phyloP scores from a whole-genome alignment of 2,888 invertebrate genomes.

The Oxyteleia sp. region DNA sequence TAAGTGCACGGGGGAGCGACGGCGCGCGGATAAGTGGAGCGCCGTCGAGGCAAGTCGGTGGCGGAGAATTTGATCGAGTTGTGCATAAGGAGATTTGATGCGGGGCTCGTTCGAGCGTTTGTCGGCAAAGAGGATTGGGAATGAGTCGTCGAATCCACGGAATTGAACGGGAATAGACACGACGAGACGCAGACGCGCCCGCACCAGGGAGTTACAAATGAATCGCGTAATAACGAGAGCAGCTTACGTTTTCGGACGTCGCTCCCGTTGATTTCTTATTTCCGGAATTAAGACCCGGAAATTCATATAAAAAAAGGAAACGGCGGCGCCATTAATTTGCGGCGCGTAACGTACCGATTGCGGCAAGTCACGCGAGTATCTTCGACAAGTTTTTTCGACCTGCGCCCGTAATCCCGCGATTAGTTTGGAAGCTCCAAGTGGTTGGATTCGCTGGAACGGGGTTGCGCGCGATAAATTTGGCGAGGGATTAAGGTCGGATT shows the following conservation, averaged over 20 bases:
- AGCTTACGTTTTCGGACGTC: constrained; percentile 83
- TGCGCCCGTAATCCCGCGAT: constrained; percentile 55
- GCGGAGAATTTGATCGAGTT: too few relatives aligned
- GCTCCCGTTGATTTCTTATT: constrained; percentile 13
- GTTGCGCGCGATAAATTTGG: constrained; percentile 73
- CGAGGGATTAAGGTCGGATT: constrained; percentile 70
- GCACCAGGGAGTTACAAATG: constrained; percentile 83
- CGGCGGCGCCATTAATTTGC: neutral
- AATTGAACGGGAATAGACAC: constrained; percentile 62
- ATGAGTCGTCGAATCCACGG: too few relatives aligned
- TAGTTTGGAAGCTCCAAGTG: constrained; percentile 61
- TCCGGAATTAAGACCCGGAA: too few relatives aligned
- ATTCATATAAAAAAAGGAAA: too few relatives aligned
- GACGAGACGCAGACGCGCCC: constrained; percentile 46
- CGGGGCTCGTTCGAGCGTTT: too few relatives aligned
- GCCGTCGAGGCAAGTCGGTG: too few relatives aligned
- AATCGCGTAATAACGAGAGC: constrained; percentile 85
- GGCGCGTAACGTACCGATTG: neutral
- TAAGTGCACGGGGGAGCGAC: too few relatives aligned
- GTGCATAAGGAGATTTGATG: too few relatives aligned
- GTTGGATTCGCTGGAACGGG: constrained; percentile 58
- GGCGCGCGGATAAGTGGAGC: too few relatives aligned
- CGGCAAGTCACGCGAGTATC: constrained; percentile 27
- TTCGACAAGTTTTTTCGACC: constrained; percentile 61
- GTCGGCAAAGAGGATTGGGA: too few relatives aligned